phyloP scores from a whole-genome alignment of 2,888 invertebrate species.

The Prosapia bicincta region DNA sequence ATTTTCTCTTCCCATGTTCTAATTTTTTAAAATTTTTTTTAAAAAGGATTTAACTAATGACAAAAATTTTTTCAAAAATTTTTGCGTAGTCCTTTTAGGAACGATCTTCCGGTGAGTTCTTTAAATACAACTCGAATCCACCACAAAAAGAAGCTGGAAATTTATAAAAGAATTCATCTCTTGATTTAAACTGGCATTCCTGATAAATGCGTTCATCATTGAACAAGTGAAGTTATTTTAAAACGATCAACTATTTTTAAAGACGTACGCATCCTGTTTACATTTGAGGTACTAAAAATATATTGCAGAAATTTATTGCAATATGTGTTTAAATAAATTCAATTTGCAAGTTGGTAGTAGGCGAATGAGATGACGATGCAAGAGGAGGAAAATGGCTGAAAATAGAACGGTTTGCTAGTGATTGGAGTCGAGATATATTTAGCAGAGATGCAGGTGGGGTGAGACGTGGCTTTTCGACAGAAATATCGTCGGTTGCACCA shows the following conservation, averaged over 20 bases:
- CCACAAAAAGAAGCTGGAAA: too few species aligned
- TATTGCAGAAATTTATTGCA: constrained; percentile 2
- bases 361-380: not conserved
- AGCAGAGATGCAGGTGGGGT: not conserved
- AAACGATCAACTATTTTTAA: not conserved
- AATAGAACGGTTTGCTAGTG: not conserved
- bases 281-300: not conserved
- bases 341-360: not conserved
- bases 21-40: too few species aligned
- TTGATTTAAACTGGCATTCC: too few species aligned
- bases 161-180: too few species aligned
- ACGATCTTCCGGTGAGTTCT: too few species aligned
- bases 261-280: not conserved
- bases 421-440: constrained; percentile 2
- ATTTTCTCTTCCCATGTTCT: too few species aligned
- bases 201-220: not conserved
- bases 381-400: not conserved
- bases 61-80: too few species aligned
- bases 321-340: not conserved
- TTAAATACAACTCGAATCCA: too few species aligned
- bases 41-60: too few species aligned
- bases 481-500: not conserved
- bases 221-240: not conserved
- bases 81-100: too few species aligned
- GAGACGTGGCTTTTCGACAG: not conserved